A percentile compares a stretch with the other conserved stretches of the same genome.
Evolutionary conservation across 2,113 vertebrate genomes (phyloP).

Genomic region (Synchiropus splendidus): DNA sequence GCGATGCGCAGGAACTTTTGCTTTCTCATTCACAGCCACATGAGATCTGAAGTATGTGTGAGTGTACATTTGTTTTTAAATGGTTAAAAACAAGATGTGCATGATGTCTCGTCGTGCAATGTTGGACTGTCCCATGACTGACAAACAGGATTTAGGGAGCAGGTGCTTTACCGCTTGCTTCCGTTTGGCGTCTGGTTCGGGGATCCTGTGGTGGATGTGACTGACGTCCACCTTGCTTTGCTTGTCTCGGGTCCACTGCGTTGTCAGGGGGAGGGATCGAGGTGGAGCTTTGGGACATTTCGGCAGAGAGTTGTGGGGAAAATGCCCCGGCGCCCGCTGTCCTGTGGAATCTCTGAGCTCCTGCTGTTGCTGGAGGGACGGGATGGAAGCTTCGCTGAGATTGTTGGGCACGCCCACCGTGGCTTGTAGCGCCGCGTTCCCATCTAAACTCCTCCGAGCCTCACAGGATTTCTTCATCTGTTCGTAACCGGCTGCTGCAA

Average conservation of each 20-base stretch:
- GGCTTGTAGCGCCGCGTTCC: conserved; percentile 2
- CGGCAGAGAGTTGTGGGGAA: conserved; percentile 26
- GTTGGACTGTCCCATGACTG: conserved; percentile 59
- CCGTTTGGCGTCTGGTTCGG: conserved; percentile 61
- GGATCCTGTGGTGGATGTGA: conserved; percentile 57
- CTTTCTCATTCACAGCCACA: conserved; percentile 56
- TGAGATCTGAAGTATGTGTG: conserved; percentile 44
- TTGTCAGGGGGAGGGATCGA: conserved; percentile 58
- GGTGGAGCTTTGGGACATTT: conserved; percentile 49
- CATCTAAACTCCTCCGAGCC: conserved; percentile 20
- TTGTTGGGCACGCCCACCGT: conserved; percentile 15
- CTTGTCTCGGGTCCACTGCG: conserved; percentile 60
- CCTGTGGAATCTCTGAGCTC: conserved; percentile 27
- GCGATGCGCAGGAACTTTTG: conserved; percentile 50
- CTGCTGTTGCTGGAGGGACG: conserved; percentile 25
- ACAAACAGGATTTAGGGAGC: conserved; percentile 46
- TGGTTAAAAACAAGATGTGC: conserved; percentile 60
- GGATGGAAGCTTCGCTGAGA: conserved; percentile 1
- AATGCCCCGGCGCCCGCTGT: conserved; percentile 20
- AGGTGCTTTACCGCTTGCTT: conserved; percentile 69
- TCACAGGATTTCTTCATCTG: conserved; percentile 22
- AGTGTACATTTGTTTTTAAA: conserved; percentile 28
- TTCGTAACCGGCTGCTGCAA: conserved; percentile 22
- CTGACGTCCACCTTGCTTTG: conserved; percentile 54
- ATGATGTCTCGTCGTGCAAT: conserved; percentile 61